Base-by-base conservation (phyloP, 2,113 vertebrate species). In the Numenius arquata region DNA sequence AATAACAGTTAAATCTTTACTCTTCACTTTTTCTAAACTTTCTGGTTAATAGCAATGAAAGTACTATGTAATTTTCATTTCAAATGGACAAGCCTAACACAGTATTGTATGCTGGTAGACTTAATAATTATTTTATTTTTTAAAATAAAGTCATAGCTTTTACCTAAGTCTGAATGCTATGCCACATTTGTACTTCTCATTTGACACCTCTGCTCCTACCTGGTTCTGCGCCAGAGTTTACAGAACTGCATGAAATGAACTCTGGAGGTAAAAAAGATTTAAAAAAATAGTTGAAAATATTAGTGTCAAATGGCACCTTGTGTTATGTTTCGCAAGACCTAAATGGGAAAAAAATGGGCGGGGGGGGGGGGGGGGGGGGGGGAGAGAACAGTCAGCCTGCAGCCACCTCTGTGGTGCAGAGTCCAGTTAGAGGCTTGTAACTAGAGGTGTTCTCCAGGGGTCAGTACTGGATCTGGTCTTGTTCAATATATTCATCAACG, bases 261-360 rank as follows among this genome's bases (percentile, higher is more conserved):
- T 48, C 13, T 40, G 13, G 23, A 77, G 5, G 27, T 9, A 34
- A 71, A 56, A 73, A 23, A 21, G 2, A 12, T 26, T 56, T 38
- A 9, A 2, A 40, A 45, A 63, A 74, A 23, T 11, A 0, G 3
- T 78, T 89, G 34, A 61, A 65, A 74, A 26, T 55, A 56, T 36
- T 45, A 52, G 6, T 52, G 13, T n/a, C n/a, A n/a, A n/a, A n/a
- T n/a, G n/a, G n/a, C n/a, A n/a, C n/a, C n/a, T n/a, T n/a, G 15
- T 73, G 3, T 22, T 81, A 53, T 23, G 2, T 45, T 74, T 50
- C 59, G 12, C 21, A 84, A 58, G 27, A 53, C 6, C 12, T 40
- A 41, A 50, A 38, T 27, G 1, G 1, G 3, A 32, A n/a, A 18
- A 18, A 45, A 65, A n/a, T n/a, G n/a, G n/a, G n/a, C 3, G 3